Conservation (phyloP, 2,113 vertebrate species). For the Pluvialis apricaria region DNA sequence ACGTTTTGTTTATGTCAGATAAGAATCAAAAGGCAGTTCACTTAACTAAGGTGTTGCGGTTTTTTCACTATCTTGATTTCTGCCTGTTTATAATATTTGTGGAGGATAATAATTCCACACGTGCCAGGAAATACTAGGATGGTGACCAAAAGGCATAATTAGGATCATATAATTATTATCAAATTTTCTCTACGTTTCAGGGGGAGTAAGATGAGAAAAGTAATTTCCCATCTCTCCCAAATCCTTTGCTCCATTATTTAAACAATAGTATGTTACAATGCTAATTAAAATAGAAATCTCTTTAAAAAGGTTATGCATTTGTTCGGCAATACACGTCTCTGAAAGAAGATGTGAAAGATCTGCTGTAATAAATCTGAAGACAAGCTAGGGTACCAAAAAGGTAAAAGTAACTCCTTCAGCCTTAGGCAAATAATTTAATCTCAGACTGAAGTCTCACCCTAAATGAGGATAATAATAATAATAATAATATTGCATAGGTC, state of each 20-base stretch:
- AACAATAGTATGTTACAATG: neutral
- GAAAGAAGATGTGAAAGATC: neutral
- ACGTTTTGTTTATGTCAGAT: neutral
- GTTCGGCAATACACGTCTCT: neutral
- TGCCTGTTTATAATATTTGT: neutral
- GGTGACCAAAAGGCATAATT: constrained; percentile 16
- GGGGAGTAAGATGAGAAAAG: constrained; percentile 20
- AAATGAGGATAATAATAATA: neutral
- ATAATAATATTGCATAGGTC: neutral
- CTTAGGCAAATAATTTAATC: neutral
- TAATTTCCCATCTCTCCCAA: constrained; percentile 10
- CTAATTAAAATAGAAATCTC: constrained; percentile 6
- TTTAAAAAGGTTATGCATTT: constrained; percentile 21
- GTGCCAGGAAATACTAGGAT: neutral
- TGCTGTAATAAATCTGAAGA: neutral
- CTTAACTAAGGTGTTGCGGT: neutral
- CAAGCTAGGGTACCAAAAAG: neutral
- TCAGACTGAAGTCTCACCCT: neutral
- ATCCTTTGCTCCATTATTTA: constrained; percentile 25
- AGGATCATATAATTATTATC: neutral
- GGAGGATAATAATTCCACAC: neutral
- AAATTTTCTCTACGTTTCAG: neutral
- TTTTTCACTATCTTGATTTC: neutral
- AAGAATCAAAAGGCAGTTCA: neutral
- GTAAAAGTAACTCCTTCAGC: neutral